A percentile compares a stretch with the other conserved stretches of the same genome.
Conservation (phyloP, 2,113 vertebrate species). For the Petrocephalus zakoni region DNA sequence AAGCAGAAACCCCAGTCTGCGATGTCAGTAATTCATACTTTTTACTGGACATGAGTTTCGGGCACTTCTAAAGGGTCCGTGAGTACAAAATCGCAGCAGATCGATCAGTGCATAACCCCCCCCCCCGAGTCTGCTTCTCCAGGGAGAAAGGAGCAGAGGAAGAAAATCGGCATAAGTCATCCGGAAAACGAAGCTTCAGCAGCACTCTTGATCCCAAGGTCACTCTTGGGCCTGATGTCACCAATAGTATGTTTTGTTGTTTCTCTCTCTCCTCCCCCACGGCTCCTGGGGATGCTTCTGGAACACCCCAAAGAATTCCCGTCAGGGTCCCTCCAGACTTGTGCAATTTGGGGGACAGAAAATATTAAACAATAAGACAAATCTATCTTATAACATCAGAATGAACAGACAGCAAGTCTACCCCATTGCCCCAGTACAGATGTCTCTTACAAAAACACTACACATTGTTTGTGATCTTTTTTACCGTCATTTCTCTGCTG, state of each 20-base stretch:
- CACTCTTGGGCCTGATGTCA: neutral
- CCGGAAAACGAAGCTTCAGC: neutral
- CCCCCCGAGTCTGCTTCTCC: neutral
- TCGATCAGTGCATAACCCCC: neutral
- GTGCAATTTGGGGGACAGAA: neutral
- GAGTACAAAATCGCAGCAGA: neutral
- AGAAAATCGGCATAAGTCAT: neutral
- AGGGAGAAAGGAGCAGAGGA: neutral
- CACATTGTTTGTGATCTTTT: constrained; percentile 7
- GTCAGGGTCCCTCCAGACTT: neutral
- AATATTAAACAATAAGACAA: neutral
- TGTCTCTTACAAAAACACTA: neutral
- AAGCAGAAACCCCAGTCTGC: neutral
- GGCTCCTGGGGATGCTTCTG: neutral
- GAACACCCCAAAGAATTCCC: neutral
- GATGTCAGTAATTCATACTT: constrained; percentile 2
- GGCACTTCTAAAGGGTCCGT: neutral
- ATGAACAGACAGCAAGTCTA: neutral
- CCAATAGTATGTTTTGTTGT: neutral
- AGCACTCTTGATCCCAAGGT: neutral
- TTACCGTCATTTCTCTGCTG: neutral
- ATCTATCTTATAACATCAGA: neutral
- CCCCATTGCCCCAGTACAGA: neutral
- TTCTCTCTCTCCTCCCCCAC: neutral
- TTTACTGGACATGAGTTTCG: neutral